These are phyloP conservation scores for Channallabes apus DNA, from an alignment of 2,797 vertebrate genomes.

Conservation along the genomic window DNA sequence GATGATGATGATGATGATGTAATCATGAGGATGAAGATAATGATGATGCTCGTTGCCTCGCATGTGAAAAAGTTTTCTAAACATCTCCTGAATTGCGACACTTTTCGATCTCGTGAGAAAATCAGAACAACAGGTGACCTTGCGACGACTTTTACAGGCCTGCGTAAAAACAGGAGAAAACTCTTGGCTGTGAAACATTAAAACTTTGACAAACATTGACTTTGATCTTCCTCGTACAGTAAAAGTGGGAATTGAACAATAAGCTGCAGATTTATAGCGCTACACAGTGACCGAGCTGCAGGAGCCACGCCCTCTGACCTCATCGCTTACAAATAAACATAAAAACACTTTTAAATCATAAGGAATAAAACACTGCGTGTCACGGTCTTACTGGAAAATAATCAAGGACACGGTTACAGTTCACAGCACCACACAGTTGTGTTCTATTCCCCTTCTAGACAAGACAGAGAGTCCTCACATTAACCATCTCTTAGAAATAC, in stretches of 20 bases:
- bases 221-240: conserved; percentile 5
- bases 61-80: not conserved
- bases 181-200: not conserved
- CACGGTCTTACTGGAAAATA: not conserved
- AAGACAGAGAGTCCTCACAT: too few relatives aligned
- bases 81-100: not conserved
- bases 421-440: not conserved
- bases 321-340: not conserved
- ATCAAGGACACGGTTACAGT: not conserved
- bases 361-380: not conserved
- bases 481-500: too few relatives aligned
- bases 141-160: not conserved
- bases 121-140: not conserved
- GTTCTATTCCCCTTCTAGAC: not conserved
- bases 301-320: not conserved
- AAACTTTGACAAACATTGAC: not conserved
- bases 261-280: not conserved
- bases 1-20: not conserved
- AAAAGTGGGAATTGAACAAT: not conserved
- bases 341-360: not conserved
- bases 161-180: not conserved
- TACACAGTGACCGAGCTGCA: not conserved
- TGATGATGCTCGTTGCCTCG: not conserved
- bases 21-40: too few relatives aligned
- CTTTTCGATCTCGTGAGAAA: not conserved